These are phyloP conservation scores for Fragum sueziense DNA, from an alignment of 2,888 invertebrate genomes.

Conservation along the genomic window DNA sequence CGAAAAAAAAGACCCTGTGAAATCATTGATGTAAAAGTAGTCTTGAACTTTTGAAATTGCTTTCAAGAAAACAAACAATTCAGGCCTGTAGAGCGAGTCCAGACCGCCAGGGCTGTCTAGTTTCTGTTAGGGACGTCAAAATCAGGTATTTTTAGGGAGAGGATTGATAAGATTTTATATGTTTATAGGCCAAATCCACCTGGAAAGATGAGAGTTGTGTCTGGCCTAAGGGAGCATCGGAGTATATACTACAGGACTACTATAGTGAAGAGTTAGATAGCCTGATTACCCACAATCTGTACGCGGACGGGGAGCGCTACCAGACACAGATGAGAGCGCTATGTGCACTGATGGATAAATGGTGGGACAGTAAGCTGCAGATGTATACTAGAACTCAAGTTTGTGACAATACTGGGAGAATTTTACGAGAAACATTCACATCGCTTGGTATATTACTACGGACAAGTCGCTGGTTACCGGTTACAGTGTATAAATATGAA, in stretches of 20 bases:
- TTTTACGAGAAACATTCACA: slow-evolving; percentile 64
- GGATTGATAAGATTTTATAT: not conserved
- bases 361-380: slow-evolving; percentile 67
- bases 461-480: slow-evolving; percentile 74
- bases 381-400: slow-evolving; percentile 59
- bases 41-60: no score
- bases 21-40: no score
- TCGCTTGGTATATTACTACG: slow-evolving; percentile 75
- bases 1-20: no score
- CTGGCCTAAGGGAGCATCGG: slow-evolving; percentile 66
- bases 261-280: slow-evolving; percentile 73
- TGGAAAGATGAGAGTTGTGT: slow-evolving; percentile 70
- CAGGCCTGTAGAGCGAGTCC: no score
- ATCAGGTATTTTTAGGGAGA: no score
- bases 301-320: slow-evolving; percentile 24
- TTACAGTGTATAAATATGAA: slow-evolving; percentile 46
- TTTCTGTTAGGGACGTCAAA: no score
- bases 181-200: slow-evolving; percentile 65
- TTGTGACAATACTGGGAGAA: slow-evolving; percentile 54
- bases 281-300: slow-evolving; percentile 65
- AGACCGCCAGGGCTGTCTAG: no score
- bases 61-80: no score
- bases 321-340: slow-evolving; percentile 72
- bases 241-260: slow-evolving; percentile 71
- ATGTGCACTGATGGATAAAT: slow-evolving; percentile 65